A percentile compares a stretch with the other conserved stretches of the same genome.
Evolutionary conservation across 92 coral and sea anemone species (phyloP).

Genomic region (Porites divaricata): DNA sequence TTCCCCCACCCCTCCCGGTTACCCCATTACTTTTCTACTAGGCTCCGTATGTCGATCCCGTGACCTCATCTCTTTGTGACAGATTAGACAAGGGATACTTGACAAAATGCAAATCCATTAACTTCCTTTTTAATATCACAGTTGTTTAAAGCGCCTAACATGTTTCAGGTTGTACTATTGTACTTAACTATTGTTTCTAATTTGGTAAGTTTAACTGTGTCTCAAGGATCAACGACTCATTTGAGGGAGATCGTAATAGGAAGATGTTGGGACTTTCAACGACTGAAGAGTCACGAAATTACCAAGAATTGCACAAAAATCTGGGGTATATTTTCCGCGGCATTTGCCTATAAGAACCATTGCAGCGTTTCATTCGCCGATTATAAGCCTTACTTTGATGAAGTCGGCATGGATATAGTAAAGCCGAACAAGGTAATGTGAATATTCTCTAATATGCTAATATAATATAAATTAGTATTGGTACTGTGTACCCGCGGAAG

Average conservation of each 20-base stretch:
- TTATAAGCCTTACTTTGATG: constrained; percentile 65
- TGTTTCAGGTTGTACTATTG: neutral
- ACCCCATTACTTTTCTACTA: too few species aligned
- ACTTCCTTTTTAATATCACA: neutral
- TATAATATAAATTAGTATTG: too few species aligned
- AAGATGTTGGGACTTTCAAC: constrained; percentile 60
- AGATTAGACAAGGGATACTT: too few species aligned
- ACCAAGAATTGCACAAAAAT: constrained; percentile 62
- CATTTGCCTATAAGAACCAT: constrained; percentile 71
- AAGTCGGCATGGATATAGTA: constrained; percentile 41
- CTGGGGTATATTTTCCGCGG: constrained; percentile 53
- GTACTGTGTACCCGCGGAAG: too few species aligned
- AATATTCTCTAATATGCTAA: too few species aligned
- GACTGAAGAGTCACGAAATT: neutral
- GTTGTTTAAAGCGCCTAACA: neutral
- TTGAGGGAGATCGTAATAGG: constrained; percentile 68
- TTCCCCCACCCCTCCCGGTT: too few species aligned
- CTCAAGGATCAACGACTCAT: constrained; percentile 56
- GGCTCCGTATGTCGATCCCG: too few species aligned
- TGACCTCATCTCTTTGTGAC: too few species aligned
- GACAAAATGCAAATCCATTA: neutral
- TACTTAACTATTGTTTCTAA: neutral
- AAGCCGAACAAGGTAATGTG: constrained; percentile 32
- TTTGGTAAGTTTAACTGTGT: neutral
- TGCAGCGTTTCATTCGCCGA: constrained; percentile 59